Conservation (phyloP, 2,888 invertebrate genomes). For the Petrophora chlorosata region DNA sequence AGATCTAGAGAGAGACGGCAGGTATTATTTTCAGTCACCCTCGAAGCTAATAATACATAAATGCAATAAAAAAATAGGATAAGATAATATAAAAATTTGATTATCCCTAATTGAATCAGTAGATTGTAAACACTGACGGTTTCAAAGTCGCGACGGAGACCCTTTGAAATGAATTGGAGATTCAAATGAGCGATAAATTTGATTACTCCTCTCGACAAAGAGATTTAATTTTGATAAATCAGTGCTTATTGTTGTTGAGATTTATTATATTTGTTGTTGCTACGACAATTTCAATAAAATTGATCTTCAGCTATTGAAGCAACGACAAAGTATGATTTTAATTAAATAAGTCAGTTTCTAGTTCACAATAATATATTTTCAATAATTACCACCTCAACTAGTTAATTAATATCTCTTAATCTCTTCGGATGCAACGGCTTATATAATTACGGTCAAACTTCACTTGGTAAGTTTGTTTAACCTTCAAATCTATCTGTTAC, state of each 20-base stretch:
- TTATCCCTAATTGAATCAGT: slow-evolving; percentile 16
- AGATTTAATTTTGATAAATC: slow-evolving; percentile 82
- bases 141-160: slow-evolving; percentile 35
- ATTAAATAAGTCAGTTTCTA: no score
- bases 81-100: slow-evolving; percentile 19
- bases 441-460: no score
- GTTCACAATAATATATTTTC: no score
- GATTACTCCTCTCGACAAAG: slow-evolving; percentile 75
- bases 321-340: no score
- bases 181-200: slow-evolving; percentile 80
- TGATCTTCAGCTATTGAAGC: slow-evolving; percentile 34
- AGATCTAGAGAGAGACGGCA: no score
- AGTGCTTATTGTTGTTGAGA: slow-evolving; percentile 72
- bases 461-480: no score
- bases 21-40: no score
- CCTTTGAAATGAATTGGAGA: slow-evolving; percentile 73
- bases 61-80: slow-evolving; percentile 15
- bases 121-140: slow-evolving; percentile 23
- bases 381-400: no score
- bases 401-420: no score
- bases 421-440: no score
- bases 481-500: no score
- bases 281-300: slow-evolving; percentile 48
- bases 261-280: slow-evolving; percentile 65
- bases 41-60: no score